Base-by-base conservation (phyloP, 2,888 invertebrate genomes). In the Tupiocoris notatus region DNA sequence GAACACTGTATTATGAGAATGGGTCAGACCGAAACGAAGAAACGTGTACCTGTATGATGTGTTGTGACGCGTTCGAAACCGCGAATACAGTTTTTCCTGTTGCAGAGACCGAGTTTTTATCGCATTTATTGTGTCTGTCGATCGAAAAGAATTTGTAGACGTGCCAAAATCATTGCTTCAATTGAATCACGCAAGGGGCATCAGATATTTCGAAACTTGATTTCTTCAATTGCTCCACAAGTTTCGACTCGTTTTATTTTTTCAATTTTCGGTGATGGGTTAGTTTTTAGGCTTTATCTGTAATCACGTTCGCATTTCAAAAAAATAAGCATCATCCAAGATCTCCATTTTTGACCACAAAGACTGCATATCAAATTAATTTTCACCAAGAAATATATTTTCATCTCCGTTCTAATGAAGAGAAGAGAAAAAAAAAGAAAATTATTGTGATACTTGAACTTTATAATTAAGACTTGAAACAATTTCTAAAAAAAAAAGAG, bases 81-180 rank as follows among this genome's bases (percentile, higher is more conserved):
- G 2, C 64, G 64, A 21, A 24, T 16, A 1, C 25, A 65, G 39
- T 39, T 75, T 78, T 78, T 77, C 79, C 79, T 79, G 75, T 79
- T 79, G 79, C 79, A 79, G 79, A 79, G 79, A 79, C 77, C 70
- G 68, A 75, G 68, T 62, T 75, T 39, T 24, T 62, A 25, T 75
- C 66, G 6, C 23, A 65, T 20, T 24, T 23, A 66, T 39, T 39
- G 39, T 39, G 12, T 12, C 39, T 39, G 12, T 39, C 17, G 9
- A 56, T 68, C 9, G 20, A 54, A 17, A 56, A 54, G n/a, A 57
- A 62, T n/a, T 22, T 61, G 22, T 76, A 75, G 58, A 65, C 65
- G 75, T 75, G 75, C 75, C 75, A 75, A 75, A 73, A 54, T 56
- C 58, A 39, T 63, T 24, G 39, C 73, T 64, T 56, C 64, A 63